These are phyloP conservation scores for Corbicula japonica DNA, from an alignment of 2,888 invertebrate genomes.

Conservation along the genomic window DNA sequence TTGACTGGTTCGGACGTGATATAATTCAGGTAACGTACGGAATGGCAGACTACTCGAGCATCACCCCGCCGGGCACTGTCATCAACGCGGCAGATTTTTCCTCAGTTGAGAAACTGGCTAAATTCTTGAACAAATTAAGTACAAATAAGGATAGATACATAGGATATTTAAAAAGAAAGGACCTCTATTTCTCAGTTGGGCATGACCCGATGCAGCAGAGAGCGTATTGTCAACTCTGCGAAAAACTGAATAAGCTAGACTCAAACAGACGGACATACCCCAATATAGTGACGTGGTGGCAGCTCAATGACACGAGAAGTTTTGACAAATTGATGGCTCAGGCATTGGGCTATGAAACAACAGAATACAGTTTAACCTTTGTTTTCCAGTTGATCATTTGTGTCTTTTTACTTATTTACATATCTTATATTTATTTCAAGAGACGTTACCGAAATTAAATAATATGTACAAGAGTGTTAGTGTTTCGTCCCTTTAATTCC, in stretches of 20 bases:
- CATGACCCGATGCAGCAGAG: slow-evolving; percentile 20
- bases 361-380: too few relatives aligned
- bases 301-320: slow-evolving; percentile 23
- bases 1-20: slow-evolving; percentile 37
- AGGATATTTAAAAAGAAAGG: slow-evolving; percentile 14
- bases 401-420: too few relatives aligned
- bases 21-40: slow-evolving; percentile 47
- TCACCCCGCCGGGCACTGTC: slow-evolving; percentile 13
- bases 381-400: too few relatives aligned
- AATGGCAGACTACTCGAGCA: neutral
- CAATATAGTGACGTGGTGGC: slow-evolving; percentile 37
- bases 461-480: too few relatives aligned
- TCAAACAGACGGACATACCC: slow-evolving; percentile 20
- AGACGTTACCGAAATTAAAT: too few relatives aligned
- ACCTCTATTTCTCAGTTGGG: neutral
- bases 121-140: slow-evolving; percentile 3
- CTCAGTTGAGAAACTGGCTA: slow-evolving; percentile 22
- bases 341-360: too few relatives aligned
- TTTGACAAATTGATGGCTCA: too few relatives aligned
- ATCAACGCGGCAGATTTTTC: slow-evolving; percentile 22
- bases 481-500: too few relatives aligned
- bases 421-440: too few relatives aligned
- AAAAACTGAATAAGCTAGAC: slow-evolving; percentile 17
- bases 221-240: slow-evolving; percentile 35
- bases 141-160: slow-evolving; percentile 6